Evolutionary conservation across 92 coral and sea anemone species (phyloP), one percentile per base, ranked within the genome.

Genomic region (Heliopora coerulea): DNA sequence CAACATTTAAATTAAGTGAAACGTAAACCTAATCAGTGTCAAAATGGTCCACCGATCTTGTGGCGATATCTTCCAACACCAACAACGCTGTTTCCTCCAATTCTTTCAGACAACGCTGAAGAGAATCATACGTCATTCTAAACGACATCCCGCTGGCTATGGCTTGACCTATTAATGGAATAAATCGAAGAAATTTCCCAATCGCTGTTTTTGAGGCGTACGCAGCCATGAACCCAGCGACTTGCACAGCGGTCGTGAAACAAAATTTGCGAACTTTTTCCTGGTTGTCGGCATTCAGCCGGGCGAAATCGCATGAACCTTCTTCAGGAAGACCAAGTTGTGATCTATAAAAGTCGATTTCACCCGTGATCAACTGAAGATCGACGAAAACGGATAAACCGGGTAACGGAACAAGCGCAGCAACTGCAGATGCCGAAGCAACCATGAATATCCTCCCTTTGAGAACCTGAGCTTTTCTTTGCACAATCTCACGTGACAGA

Each of bases 281-380:
- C 49, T 76, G 82, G 59, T 54, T 66, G 27, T 18, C 49, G 9
- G 65, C 62, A 1, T 56, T 56, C 62, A 82, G 64, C 40, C 32
- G 59, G 17, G 49, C 56, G 57, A 76, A 82, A 8, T 65, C 72
- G 20, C 18, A 19, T 0, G 79, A 56, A 8, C 76, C 77, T 77
- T 68, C 78, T 12, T 59, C 82, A 39, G 86, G 86, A 15, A 82
- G 60, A 34, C 82, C 82, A 18, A 82, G 82, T 73, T 82, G 86
- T n/a, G 76, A 19, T 59, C 66, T 68, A 72, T 82, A 82, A 42
- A 76, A 66, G 23, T 20, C 42, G 33, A 82, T 25, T 68, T 82
- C 86, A 0, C 21, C 48, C 0, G 56, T 68, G 3, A 82, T 33
- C 8, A 76, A 78, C 9, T 28, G 78, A 23, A 68, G 27, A 56